phyloP scores from a whole-genome alignment of 2,113 vertebrate genomes.

The Orthonyx spaldingii region DNA sequence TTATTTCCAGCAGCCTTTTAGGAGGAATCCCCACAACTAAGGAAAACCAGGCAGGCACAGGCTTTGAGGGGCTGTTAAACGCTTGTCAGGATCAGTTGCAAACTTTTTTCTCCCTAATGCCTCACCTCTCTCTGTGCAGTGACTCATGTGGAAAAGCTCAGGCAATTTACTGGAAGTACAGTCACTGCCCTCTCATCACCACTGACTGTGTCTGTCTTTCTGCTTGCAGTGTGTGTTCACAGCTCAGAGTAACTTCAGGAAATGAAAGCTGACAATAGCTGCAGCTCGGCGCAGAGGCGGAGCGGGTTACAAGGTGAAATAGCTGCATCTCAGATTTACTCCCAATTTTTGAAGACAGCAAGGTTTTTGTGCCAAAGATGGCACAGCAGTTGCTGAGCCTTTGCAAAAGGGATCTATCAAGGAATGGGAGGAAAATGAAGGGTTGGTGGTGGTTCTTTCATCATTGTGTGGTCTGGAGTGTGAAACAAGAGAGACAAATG shows the following conservation, averaged over 20 bases:
- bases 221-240: not conserved
- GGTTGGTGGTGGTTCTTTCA: not conserved
- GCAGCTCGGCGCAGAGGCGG: not conserved
- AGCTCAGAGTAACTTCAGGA: not conserved
- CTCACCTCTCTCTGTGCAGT: not conserved
- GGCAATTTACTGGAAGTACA: not conserved
- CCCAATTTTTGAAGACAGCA: not conserved
- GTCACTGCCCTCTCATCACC: not conserved
- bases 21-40: not conserved
- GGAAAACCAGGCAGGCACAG: not conserved
- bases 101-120: not conserved
- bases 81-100: not conserved
- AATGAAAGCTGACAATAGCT: slow-evolving; percentile 8
- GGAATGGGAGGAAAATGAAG: not conserved
- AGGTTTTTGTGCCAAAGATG: not conserved
- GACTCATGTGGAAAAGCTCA: not conserved
- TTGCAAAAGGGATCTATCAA: not conserved
- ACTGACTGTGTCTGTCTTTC: not conserved
- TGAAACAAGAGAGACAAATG: not conserved
- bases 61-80: not conserved
- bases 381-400: not conserved
- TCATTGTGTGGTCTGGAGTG: not conserved
- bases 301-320: slow-evolving; percentile 19
- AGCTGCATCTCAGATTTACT: not conserved
- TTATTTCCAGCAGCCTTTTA: not conserved